Conservation (phyloP, 2,113 vertebrate species). For the Jaculus jaculus region DNA sequence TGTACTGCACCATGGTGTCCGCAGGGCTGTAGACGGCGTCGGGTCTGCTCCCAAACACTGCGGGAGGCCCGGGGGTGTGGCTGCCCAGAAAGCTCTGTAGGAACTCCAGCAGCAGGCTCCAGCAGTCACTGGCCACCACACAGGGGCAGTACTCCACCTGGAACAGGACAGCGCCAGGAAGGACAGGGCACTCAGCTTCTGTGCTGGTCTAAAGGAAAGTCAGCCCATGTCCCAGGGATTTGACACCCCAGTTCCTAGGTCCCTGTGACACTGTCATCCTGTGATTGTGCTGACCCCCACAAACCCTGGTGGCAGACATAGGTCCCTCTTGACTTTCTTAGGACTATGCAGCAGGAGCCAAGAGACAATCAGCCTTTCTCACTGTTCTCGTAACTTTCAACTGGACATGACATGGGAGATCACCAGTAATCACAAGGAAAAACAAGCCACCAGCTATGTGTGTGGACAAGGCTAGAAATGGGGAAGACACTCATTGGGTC, state of each 20-base stretch:
- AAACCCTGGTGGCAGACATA: neutral
- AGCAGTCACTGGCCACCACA: conserved; percentile 96
- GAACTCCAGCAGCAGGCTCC: conserved; percentile 97
- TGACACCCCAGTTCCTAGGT: neutral
- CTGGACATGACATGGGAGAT: neutral
- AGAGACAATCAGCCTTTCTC: neutral
- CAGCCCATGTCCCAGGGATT: neutral
- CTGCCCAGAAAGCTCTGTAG: conserved; percentile 95
- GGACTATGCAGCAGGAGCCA: neutral
- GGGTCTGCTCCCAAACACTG: conserved; percentile 90
- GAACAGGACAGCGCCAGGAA: conserved; percentile 32
- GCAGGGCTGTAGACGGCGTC: conserved; percentile 91
- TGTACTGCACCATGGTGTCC: conserved; percentile 97
- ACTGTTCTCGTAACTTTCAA: neutral
- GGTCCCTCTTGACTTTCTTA: neutral
- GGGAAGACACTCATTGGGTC: neutral
- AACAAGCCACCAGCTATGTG: neutral
- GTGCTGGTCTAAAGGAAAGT: neutral
- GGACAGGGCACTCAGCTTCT: neutral
- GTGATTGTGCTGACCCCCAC: neutral
- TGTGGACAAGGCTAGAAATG: neutral
- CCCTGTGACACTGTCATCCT: neutral
- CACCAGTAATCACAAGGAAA: neutral
- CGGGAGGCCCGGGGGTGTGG: conserved; percentile 89
- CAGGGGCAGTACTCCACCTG: conserved; percentile 98